phyloP scores from a whole-genome alignment of 2,113 vertebrate species.

The Lophius piscatorius region DNA sequence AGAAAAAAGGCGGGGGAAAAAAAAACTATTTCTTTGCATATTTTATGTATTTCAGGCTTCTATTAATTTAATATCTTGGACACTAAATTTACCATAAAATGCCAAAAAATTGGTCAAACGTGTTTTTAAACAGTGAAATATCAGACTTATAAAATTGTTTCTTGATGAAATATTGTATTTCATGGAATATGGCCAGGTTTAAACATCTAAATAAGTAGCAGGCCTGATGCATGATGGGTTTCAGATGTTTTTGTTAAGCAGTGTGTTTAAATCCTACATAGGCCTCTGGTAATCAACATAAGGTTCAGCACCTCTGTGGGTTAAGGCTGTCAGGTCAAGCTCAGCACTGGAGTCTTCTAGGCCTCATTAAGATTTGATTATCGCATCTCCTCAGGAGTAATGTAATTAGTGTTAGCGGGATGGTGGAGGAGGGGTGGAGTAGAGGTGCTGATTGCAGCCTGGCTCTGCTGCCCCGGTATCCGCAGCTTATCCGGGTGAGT shows the following conservation, averaged over 20 bases:
- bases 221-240: background rate
- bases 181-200: too few relatives aligned
- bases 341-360: constrained; percentile 29
- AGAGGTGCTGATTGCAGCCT: constrained; percentile 23
- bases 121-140: too few relatives aligned
- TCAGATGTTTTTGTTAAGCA: background rate
- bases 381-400: constrained; percentile 56
- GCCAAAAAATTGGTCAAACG: too few relatives aligned
- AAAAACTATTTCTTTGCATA: too few relatives aligned
- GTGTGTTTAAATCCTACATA: background rate
- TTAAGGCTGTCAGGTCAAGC: constrained; percentile 26
- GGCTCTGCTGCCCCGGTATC: constrained; percentile 12
- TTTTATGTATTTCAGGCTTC: too few relatives aligned
- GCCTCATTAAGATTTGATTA: constrained; percentile 70
- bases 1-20: too few relatives aligned
- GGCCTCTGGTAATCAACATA: background rate
- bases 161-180: too few relatives aligned
- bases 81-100: too few relatives aligned
- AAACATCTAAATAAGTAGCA: background rate
- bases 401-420: constrained; percentile 60
- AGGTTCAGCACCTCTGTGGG: constrained; percentile 16
- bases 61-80: too few relatives aligned
- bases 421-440: constrained; percentile 29
- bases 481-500: too few relatives aligned
- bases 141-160: too few relatives aligned